Evolutionary conservation across 2,888 invertebrate species (phyloP).

Genomic region (Andrena dorsata): DNA sequence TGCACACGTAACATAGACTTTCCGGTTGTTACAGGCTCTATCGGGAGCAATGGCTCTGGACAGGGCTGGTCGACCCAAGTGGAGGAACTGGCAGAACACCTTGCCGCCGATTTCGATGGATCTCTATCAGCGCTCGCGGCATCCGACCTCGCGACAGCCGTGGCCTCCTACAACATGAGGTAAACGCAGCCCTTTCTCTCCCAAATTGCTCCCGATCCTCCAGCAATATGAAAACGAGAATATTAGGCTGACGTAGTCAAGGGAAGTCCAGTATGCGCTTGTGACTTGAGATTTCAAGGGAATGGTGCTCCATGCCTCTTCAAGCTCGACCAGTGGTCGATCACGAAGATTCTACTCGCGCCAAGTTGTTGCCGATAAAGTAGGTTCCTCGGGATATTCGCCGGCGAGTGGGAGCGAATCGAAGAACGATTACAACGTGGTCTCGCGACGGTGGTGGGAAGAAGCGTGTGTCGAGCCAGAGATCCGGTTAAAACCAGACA

Average conservation of each 20-base stretch:
- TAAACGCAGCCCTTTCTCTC: constrained; percentile 73
- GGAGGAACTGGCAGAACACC: constrained; percentile 88
- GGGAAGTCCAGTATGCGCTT: background rate
- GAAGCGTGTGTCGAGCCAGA: constrained; percentile 47
- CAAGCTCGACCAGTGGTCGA: constrained; percentile 39
- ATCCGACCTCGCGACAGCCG: constrained; percentile 87
- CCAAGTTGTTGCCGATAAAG: constrained; percentile 46
- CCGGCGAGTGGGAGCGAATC: constrained; percentile 11
- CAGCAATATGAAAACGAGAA: background rate
- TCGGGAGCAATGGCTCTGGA: constrained; percentile 81
- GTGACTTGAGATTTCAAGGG: background rate
- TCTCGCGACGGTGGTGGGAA: constrained; percentile 29
- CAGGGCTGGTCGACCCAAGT: constrained; percentile 86
- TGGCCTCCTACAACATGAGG: constrained; percentile 90
- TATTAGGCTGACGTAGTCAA: background rate
- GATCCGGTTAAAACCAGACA: constrained; percentile 75
- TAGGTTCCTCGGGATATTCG: constrained; percentile 26
- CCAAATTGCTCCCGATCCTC: background rate
- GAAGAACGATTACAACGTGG: constrained; percentile 54
- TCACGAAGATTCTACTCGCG: constrained; percentile 21
- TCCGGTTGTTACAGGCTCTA: constrained; percentile 72
- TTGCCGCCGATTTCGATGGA: constrained; percentile 91
- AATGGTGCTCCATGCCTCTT: background rate
- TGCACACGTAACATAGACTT: too few relatives aligned
- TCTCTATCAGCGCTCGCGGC: constrained; percentile 90